Base-by-base conservation (phyloP, 2,888 invertebrate genomes). In the Drosophila subsilvestris region DNA sequence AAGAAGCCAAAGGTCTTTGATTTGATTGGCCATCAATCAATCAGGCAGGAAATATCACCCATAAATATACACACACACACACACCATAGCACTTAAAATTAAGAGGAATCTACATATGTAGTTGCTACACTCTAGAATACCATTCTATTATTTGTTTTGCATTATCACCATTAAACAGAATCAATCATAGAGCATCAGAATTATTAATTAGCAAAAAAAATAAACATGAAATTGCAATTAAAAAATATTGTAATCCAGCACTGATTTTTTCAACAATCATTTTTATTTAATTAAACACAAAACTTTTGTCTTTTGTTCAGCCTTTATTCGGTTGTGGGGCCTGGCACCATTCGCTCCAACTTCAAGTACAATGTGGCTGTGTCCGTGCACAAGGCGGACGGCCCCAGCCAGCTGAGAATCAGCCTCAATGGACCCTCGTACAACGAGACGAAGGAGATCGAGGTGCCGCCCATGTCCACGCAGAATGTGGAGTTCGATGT, bases 321-420 rank as follows among this genome's bases (percentile, higher is more conserved):
- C 0, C 3, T 89, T 25, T 96, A 97, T 92, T 95, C 97, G 73
- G 94, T 98, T 75, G 94, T 97, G 79, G 97, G 96, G 0, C 96
- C 97, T 2, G 94, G 95, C 77, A 94, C 95, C 17, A 93, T 98
- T 43, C 94, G 97, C 62, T 97, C 98, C n/a, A 95, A 96, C 93
- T 95, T 95, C 67, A 95, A 96, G 79, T 98, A 96, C 92, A 96
- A 96, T 89, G 96, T 96, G 48, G 95, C 96, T n/a, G 94, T 97
- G 27, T 94, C 94, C 51, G 92, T 94, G 18, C 93, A 93, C 75
- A 91, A 91, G 42, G 86, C 86, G 3, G 73, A 84, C 2, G 80
- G 55, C 0, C 84, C 88, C 3, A 80, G 87, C 6, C 78, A 79
- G 90, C 95, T 97, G 47, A 95, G 95, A 72, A 94, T 97, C 44